Evolutionary conservation across 2,888 invertebrate genomes (phyloP).

Genomic region (Timema podura): DNA sequence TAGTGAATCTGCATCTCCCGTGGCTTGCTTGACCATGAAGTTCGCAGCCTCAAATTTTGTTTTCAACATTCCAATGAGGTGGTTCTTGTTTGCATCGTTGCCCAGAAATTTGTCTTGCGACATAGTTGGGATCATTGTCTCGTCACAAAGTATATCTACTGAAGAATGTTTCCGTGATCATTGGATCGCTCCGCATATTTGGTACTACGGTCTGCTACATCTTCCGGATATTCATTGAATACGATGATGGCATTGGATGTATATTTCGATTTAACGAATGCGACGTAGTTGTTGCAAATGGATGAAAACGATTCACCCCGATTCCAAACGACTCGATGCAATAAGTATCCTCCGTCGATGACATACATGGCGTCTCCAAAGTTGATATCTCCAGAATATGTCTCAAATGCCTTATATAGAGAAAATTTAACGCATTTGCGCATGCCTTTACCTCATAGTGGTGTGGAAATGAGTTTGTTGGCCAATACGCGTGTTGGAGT

Average conservation of each 20-base stretch:
- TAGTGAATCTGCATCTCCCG: conserved; percentile 13
- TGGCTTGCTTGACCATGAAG: conserved; percentile 7
- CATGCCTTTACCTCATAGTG: too few relatives aligned
- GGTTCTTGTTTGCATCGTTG: background rate
- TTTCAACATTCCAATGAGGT: background rate
- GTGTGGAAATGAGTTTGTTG: too few relatives aligned
- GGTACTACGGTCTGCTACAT: background rate
- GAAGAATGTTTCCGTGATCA: conserved; percentile 5
- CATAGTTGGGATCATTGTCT: background rate
- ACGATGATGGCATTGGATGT: background rate
- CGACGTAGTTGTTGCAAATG: conserved; percentile 6
- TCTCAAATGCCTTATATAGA: conserved; percentile 2
- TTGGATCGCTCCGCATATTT: background rate
- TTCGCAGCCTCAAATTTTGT: conserved; percentile 2
- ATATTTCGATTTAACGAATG: conserved; percentile 21
- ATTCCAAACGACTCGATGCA: background rate
- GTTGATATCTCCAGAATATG: background rate
- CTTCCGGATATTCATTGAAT: conserved; percentile 8
- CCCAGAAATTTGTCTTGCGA: background rate
- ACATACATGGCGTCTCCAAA: background rate
- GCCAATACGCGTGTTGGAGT: too few relatives aligned
- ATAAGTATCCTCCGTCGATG: conserved; percentile 2
- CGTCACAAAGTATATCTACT: background rate
- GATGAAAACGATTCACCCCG: conserved; percentile 9
- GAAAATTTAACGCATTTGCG: conserved; percentile 4